Evolutionary conservation across 2,113 vertebrate genomes (phyloP), one percentile per base, ranked within the genome.

Genomic region (Ceyx melanurus): DNA sequence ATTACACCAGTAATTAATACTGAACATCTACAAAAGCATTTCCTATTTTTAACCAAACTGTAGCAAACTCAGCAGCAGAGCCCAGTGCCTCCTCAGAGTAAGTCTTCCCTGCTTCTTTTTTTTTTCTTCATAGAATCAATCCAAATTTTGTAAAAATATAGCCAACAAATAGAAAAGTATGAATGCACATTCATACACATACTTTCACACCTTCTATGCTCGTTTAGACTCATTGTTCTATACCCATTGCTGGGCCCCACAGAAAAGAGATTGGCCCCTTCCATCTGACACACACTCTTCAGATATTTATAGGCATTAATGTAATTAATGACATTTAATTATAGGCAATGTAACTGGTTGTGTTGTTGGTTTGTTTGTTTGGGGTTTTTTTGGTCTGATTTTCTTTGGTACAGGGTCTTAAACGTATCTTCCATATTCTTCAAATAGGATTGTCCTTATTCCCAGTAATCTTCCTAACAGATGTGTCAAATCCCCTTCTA

Each of bases 41-140:
- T 79, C 31, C 54, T 37, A 14, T 65, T 65, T 90, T 76, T 26
- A 86, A 31, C 35, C 70, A 23, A 72, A 86, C 29, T n/a, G 16
- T 62, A 61, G 45, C 18, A 73, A 76, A 83, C 3, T 3, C 35
- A 80, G n/a, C 7, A 90, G 46, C 51, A 71, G 37, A 62, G 26
- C 70, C 70, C 31, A 61, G 22, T 8, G 3, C 56, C 42, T 74
- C 46, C n/a, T 0, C 2, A 0, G 20, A 86, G 0, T 71, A 51
- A 20, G 60, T 29, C 13, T 73, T 70, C 43, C 43, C 35, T 40
- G 23, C 17, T 15, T 51, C 33, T 53, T 22, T 56, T 43, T 57
- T 67, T 71, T 42, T 31, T 9, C 20, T 33, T 8, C 18, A 74
- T 26, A 82, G 4, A 50, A 46, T 65, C 21, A 62, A 75, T 45